Percentiles rank a stretch among this genome's conserved stretches.
Evolutionary conservation across 1,140 invertebrate genomes (phyloP).

Genomic region (Penaeus japonicus): DNA sequence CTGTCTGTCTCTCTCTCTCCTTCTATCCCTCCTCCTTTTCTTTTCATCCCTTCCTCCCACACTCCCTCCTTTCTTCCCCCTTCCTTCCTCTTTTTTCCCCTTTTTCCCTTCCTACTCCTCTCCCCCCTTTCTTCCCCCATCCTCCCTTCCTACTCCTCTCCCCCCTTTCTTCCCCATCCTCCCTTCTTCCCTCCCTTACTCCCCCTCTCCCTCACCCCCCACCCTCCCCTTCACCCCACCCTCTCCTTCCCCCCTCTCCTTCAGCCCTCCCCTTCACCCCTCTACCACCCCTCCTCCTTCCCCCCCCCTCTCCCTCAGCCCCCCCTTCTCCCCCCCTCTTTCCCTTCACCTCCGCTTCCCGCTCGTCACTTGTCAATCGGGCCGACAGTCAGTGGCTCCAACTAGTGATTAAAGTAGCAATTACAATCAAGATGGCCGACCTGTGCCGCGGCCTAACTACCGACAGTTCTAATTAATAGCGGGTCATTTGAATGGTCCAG

Average conservation of each 20-base stretch:
- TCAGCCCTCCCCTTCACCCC: too few relatives aligned
- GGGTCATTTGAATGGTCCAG: slow-evolving; percentile 38
- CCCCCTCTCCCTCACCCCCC: not conserved
- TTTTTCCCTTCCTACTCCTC: not conserved
- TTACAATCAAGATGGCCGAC: slow-evolving; percentile 52
- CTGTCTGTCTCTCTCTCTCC: too few relatives aligned
- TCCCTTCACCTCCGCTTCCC: not conserved
- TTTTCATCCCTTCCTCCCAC: not conserved
- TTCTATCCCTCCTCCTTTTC: not conserved
- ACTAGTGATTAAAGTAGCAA: slow-evolving; percentile 51
- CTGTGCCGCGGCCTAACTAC: slow-evolving; percentile 30
- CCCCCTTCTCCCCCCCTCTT: not conserved
- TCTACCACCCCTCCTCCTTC: not conserved
- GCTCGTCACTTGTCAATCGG: slow-evolving; percentile 47
- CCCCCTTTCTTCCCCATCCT: not conserved
- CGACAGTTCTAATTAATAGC: slow-evolving; percentile 47
- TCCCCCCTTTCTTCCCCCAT: not conserved
- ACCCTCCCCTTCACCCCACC: not conserved
- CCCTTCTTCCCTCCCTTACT: not conserved
- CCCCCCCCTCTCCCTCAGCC: not conserved
- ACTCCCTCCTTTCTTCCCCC: not conserved
- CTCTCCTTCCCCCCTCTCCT: too few relatives aligned
- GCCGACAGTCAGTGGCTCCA: slow-evolving; percentile 45
- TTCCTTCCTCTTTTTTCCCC: not conserved
- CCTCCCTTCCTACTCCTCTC: not conserved